Conservation (phyloP, 2,797 vertebrate genomes). For the Meda fulgida region DNA sequence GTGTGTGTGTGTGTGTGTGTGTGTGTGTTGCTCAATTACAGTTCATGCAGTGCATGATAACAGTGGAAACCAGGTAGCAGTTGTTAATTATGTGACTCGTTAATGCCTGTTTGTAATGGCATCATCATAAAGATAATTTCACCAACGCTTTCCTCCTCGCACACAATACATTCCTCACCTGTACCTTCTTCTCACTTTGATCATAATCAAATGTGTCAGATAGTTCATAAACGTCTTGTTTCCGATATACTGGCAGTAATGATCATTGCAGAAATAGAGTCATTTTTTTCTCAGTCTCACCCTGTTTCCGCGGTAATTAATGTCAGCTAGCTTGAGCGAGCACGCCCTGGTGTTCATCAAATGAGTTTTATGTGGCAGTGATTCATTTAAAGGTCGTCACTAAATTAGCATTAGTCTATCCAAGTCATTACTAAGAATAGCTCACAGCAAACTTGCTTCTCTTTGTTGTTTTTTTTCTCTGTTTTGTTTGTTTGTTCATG, state of each 20-base stretch:
- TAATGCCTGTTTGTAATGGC: conserved; percentile 31
- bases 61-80: conserved; percentile 13
- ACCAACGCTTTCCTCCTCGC: not conserved
- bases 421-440: conserved; percentile 50
- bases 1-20: not conserved
- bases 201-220: conserved; percentile 37
- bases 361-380: conserved; percentile 56
- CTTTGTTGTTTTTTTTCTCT: not conserved
- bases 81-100: conserved; percentile 41
- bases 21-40: conserved; percentile 23
- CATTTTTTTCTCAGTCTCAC: conserved; percentile 29
- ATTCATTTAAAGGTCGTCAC: conserved; percentile 55
- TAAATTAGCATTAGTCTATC: conserved; percentile 56
- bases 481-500: conserved; percentile 35
- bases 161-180: not conserved
- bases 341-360: conserved; percentile 51
- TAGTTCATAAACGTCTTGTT: conserved; percentile 43
- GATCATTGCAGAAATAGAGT: conserved; percentile 47
- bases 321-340: conserved; percentile 45
- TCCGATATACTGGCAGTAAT: conserved; percentile 44
- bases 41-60: conserved; percentile 31
- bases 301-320: conserved; percentile 50
- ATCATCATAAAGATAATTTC: conserved; percentile 19
- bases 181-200: conserved; percentile 18
- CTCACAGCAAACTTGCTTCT: conserved; percentile 32